These are phyloP conservation scores for Noctilio leporinus DNA, from an alignment of 2,113 vertebrate genomes.

Conservation along the genomic window DNA sequence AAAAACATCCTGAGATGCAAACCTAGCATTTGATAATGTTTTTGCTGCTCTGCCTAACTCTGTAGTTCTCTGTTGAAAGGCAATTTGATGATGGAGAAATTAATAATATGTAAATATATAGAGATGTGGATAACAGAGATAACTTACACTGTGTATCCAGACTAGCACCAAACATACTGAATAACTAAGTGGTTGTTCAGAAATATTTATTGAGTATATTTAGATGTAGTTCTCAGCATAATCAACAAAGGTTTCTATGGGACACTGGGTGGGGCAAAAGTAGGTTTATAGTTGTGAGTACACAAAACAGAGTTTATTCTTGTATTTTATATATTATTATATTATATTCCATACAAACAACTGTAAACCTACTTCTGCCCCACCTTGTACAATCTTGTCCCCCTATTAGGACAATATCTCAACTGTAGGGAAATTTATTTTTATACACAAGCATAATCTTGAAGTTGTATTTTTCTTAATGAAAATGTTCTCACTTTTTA, in stretches of 20 bases:
- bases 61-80: not conserved
- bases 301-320: not conserved
- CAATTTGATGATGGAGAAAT: not conserved
- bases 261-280: not conserved
- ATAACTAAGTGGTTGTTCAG: not conserved
- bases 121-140: not conserved
- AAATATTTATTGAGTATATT: not conserved
- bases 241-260: not conserved
- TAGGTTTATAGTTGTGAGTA: not conserved
- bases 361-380: not conserved
- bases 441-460: not conserved
- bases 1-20: not conserved
- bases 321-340: not conserved
- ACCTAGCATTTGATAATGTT: not conserved
- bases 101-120: not conserved
- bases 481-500: not conserved
- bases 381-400: not conserved
- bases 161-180: not conserved
- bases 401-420: not conserved
- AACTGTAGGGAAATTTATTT: not conserved
- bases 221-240: not conserved
- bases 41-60: not conserved
- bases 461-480: not conserved
- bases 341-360: not conserved
- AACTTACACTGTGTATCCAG: not conserved